phyloP scores from a whole-genome alignment of 2,113 vertebrate genomes.

The Herpailurus yagouaroundi region DNA sequence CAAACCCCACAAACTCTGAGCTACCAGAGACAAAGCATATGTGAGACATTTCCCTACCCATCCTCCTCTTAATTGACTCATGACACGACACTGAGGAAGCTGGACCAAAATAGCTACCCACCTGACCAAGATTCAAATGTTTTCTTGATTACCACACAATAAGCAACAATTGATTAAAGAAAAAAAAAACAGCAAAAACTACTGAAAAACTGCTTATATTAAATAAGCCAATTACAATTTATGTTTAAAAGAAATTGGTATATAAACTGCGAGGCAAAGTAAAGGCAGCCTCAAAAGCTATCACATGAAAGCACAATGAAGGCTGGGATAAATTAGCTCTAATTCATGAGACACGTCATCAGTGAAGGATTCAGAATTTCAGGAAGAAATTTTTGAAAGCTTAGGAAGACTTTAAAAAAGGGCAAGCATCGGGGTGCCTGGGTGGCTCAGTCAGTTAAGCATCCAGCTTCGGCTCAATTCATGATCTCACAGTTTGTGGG shows the following conservation, averaged over 20 bases:
- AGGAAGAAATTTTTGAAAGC: neutral
- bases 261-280: neutral
- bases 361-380: neutral
- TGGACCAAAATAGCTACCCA: neutral
- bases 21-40: neutral
- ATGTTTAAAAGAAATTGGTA: neutral
- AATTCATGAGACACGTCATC: neutral
- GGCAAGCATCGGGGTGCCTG: no score
- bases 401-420: neutral
- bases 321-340: neutral
- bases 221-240: neutral
- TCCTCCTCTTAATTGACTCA: neutral
- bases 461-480: no score
- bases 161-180: neutral
- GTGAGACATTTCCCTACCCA: neutral
- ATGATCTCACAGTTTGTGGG: no score
- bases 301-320: neutral
- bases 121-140: neutral
- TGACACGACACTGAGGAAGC: neutral
- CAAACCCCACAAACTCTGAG: neutral
- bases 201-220: neutral
- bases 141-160: neutral
- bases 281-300: neutral
- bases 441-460: no score
- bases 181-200: neutral